Conservation (phyloP, 2,113 vertebrate species). For the Notarius lentiginosus region DNA sequence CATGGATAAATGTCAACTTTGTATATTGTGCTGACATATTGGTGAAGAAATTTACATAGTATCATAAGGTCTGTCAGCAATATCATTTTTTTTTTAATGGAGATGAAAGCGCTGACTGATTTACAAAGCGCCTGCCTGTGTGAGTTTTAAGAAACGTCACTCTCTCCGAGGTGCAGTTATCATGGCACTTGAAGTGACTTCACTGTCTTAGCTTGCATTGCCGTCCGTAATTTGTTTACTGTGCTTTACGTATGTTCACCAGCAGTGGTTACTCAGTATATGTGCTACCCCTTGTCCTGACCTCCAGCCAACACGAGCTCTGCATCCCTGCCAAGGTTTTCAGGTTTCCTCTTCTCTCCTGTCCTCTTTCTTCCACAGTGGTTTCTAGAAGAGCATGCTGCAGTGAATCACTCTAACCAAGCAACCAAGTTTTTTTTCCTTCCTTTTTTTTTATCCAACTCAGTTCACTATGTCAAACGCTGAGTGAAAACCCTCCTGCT, state of each 20-base stretch:
- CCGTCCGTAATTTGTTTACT: slow-evolving; percentile 21
- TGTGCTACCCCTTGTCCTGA: slow-evolving; percentile 2
- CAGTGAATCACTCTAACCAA: slow-evolving; percentile 77
- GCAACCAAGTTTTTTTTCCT: slow-evolving; percentile 65
- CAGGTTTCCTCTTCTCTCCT: slow-evolving; percentile 66
- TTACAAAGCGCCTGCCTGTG: background rate
- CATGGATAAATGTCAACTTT: background rate
- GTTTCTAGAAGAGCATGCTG: slow-evolving; percentile 71
- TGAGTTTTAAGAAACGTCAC: background rate
- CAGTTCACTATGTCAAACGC: slow-evolving; percentile 61
- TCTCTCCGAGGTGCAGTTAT: slow-evolving; percentile 16
- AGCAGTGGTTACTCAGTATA: slow-evolving; percentile 14
- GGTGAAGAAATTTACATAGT: background rate
- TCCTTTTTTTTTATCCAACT: slow-evolving; percentile 48
- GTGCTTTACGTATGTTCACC: slow-evolving; percentile 37
- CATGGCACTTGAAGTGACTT: slow-evolving; percentile 9
- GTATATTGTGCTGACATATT: background rate
- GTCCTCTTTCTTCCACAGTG: slow-evolving; percentile 53
- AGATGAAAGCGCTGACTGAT: slow-evolving; percentile 3
- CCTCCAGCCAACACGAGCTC: slow-evolving; percentile 44
- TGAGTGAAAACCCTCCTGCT: slow-evolving; percentile 48
- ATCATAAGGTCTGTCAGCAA: background rate
- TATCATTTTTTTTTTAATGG: background rate
- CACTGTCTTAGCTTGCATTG: slow-evolving; percentile 13
- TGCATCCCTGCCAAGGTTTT: slow-evolving; percentile 72